A percentile compares a stretch with the other conserved stretches of the same genome.
These are phyloP conservation scores for Sphenopsis melanotis DNA, from an alignment of 2,797 vertebrate genomes.

Conservation along the genomic window DNA sequence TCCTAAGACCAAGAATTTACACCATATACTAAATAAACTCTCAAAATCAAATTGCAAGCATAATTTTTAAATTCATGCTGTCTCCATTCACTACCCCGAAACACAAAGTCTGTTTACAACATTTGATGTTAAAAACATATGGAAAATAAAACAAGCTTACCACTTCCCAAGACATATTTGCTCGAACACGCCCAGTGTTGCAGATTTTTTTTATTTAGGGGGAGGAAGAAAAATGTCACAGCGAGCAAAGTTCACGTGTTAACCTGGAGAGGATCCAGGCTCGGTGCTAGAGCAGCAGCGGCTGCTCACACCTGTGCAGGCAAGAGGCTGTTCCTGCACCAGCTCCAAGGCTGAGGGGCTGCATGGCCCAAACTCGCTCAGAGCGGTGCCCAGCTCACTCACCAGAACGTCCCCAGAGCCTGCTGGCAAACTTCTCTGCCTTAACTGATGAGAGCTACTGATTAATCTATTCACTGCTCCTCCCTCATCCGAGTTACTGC, in stretches of 20 bases:
- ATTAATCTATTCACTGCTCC: not conserved
- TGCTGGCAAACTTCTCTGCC: not conserved
- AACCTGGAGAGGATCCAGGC: constrained; percentile 48
- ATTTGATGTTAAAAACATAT: not conserved
- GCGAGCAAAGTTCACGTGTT: constrained; percentile 74
- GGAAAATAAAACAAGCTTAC: constrained; percentile 70
- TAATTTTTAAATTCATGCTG: not conserved
- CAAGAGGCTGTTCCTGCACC: not conserved
- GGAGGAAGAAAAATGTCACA: constrained; percentile 37
- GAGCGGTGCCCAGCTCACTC: not conserved
- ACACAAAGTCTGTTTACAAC: not conserved
- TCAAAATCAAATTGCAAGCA: not conserved
- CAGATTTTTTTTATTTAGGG: constrained; percentile 10
- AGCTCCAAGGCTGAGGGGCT: not conserved
- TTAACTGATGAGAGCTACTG: not conserved
- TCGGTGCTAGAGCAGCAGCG: not conserved
- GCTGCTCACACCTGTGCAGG: not conserved
- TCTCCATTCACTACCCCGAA: fast-evolving
- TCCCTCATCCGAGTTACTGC: not conserved
- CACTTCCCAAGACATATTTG: constrained; percentile 71
- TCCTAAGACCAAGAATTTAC: not conserved
- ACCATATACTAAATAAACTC: not conserved
- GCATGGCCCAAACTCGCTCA: fast-evolving
- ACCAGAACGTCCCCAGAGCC: not conserved
- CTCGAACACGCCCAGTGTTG: constrained; percentile 38